Percentiles rank a stretch among this genome's conserved stretches.
Conservation (phyloP, 2,888 invertebrate species). For the Temnothorax rugatulus region DNA sequence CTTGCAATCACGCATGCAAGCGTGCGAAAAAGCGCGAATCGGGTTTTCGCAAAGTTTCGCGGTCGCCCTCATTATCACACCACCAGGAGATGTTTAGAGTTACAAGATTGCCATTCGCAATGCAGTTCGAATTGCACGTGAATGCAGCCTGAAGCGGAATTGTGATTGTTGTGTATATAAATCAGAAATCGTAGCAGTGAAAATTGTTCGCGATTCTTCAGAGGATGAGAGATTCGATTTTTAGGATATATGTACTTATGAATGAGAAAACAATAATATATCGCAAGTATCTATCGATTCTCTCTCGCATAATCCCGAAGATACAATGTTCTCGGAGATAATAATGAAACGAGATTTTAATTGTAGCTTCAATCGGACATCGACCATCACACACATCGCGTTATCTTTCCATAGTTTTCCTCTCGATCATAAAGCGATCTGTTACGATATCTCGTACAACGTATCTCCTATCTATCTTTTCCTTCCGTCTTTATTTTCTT, state of each 20-base stretch:
- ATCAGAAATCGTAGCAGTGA: conserved; percentile 20
- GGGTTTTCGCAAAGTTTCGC: not conserved
- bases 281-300: conserved; percentile 19
- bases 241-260: not conserved
- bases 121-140: not conserved
- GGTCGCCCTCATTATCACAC: not conserved
- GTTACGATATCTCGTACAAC: conserved; percentile 40
- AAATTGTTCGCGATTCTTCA: conserved; percentile 4
- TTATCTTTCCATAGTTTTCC: conserved; percentile 10
- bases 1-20: not conserved
- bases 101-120: conserved; percentile 38
- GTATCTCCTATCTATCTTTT: conserved; percentile 27
- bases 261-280: conserved; percentile 12
- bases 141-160: conserved; percentile 1
- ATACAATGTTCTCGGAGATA: not conserved
- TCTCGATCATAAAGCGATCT: conserved; percentile 29
- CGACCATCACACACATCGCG: not conserved
- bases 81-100: not conserved
- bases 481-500: conserved; percentile 34
- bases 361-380: conserved; percentile 29
- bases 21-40: conserved; percentile 20
- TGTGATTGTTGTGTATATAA: conserved; percentile 26
- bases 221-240: conserved; percentile 16
- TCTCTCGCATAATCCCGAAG: conserved; percentile 15
- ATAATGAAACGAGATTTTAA: conserved; percentile 17